These are phyloP conservation scores for Oscheius sp. DNA, from an alignment of 2,888 invertebrate genomes.

Conservation along the genomic window DNA sequence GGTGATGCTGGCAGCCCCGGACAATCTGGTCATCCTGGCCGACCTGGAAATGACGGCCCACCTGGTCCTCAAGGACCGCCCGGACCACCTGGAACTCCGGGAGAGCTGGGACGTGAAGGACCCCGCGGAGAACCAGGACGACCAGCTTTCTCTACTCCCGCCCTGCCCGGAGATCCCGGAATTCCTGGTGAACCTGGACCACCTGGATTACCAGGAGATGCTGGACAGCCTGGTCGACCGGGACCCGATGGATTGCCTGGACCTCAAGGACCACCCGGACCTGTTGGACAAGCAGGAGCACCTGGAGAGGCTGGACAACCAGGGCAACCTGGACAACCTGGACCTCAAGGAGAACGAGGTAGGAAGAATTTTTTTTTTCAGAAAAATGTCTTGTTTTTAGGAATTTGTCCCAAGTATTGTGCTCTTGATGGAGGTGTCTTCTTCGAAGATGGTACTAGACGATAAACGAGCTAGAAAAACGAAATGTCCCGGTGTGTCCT, in stretches of 20 bases:
- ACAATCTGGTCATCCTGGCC: constrained; percentile 61
- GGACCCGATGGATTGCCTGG: constrained; percentile 60
- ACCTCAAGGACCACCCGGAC: constrained; percentile 60
- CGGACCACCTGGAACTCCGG: constrained; percentile 64
- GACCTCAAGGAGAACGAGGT: constrained; percentile 65
- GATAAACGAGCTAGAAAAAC: too few relatives aligned
- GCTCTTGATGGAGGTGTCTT: too few relatives aligned
- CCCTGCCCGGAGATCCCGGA: constrained; percentile 70
- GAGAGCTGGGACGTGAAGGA: constrained; percentile 66
- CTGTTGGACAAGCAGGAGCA: constrained; percentile 50
- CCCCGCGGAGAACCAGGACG: constrained; percentile 68
- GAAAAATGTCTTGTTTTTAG: too few relatives aligned
- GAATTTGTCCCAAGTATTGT: too few relatives aligned
- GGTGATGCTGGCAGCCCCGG: constrained; percentile 56
- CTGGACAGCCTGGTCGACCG: constrained; percentile 57
- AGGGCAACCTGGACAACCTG: constrained; percentile 60
- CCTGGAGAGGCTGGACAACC: constrained; percentile 59
- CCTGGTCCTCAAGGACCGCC: constrained; percentile 67
- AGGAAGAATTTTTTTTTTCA: too few relatives aligned
- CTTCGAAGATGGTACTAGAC: too few relatives aligned
- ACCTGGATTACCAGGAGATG: constrained; percentile 66
- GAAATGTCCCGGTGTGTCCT: too few relatives aligned
- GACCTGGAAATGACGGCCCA: constrained; percentile 68
- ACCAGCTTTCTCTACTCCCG: constrained; percentile 69
- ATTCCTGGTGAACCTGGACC: constrained; percentile 67